Percentiles rank a stretch among this genome's conserved stretches.
These are phyloP conservation scores for Drosophila paramelanica DNA, from an alignment of 2,888 invertebrate species.

Conservation along the genomic window DNA sequence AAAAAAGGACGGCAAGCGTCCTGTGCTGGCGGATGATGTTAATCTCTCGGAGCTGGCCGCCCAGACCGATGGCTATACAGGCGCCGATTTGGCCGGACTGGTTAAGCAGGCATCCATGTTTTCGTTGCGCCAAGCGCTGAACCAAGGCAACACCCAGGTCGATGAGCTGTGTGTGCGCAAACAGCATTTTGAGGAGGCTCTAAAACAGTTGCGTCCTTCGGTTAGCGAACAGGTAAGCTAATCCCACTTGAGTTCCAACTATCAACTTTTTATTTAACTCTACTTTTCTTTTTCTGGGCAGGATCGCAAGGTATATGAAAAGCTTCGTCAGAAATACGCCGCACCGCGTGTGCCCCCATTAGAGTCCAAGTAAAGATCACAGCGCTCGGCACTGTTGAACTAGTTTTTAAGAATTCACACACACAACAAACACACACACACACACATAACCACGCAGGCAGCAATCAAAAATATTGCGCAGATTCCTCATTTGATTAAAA, in stretches of 20 bases:
- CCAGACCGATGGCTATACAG: constrained; percentile 92
- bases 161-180: constrained; percentile 88
- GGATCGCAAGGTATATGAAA: constrained; percentile 92
- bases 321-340: constrained; percentile 89
- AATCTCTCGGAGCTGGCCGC: constrained; percentile 89
- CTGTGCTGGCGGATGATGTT: constrained; percentile 91
- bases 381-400: constrained; percentile 33
- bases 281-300: constrained; percentile 60
- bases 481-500: constrained; percentile 38
- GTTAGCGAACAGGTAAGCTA: constrained; percentile 89
- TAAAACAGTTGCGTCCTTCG: constrained; percentile 93
- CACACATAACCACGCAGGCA: background rate
- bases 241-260: no score
- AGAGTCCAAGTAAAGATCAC: constrained; percentile 53
- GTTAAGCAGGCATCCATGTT: constrained; percentile 94
- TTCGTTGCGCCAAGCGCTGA: constrained; percentile 91
- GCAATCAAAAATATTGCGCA: constrained; percentile 21
- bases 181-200: constrained; percentile 91
- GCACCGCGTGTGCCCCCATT: constrained; percentile 76
- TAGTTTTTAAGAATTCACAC: constrained; percentile 47
- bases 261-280: background rate
- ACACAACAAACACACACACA: constrained; percentile 10
- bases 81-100: constrained; percentile 96
- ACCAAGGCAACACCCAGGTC: constrained; percentile 85
- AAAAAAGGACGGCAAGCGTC: constrained; percentile 91